A percentile compares a stretch with the other conserved stretches of the same genome.
phyloP scores from a whole-genome alignment of 2,888 invertebrate genomes.

The Drosophila niveifrons region DNA sequence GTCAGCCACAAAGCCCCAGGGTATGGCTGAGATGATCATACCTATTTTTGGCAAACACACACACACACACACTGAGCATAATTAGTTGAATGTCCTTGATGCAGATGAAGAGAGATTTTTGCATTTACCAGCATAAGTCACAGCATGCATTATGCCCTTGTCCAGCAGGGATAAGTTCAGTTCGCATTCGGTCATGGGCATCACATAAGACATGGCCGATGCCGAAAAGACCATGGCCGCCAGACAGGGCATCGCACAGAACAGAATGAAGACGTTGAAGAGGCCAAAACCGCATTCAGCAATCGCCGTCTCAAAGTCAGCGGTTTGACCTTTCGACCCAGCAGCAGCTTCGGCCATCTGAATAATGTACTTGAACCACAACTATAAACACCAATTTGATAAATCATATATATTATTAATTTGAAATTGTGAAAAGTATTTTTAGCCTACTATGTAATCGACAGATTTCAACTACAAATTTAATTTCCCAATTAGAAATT shows the following conservation, averaged over 20 bases:
- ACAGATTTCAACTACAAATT: too few relatives aligned
- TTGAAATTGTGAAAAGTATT: constrained; percentile 50
- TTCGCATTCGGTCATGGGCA: constrained; percentile 91
- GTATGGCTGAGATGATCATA: constrained; percentile 90
- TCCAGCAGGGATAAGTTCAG: constrained; percentile 88
- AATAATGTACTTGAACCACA: not conserved
- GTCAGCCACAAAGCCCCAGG: constrained; percentile 92
- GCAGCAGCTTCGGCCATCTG: constrained; percentile 39
- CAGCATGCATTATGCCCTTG: constrained; percentile 90
- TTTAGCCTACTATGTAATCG: constrained; percentile 3
- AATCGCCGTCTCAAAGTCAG: constrained; percentile 90
- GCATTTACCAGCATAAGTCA: constrained; percentile 89
- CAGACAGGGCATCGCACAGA: constrained; percentile 88
- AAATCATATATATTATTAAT: constrained; percentile 6
- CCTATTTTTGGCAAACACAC: constrained; percentile 86
- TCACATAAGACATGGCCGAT: constrained; percentile 89
- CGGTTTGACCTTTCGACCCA: constrained; percentile 55
- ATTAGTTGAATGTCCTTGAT: not conserved
- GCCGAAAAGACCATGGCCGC: constrained; percentile 90
- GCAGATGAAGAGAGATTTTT: too few relatives aligned
- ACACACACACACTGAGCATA: constrained; percentile 25
- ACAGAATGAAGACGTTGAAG: constrained; percentile 88
- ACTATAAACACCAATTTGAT: constrained; percentile 8
- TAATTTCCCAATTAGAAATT: too few relatives aligned
- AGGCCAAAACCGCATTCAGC: constrained; percentile 89